Evolutionary conservation across 2,797 vertebrate genomes (phyloP).

Genomic region (Lagodon rhomboides): DNA sequence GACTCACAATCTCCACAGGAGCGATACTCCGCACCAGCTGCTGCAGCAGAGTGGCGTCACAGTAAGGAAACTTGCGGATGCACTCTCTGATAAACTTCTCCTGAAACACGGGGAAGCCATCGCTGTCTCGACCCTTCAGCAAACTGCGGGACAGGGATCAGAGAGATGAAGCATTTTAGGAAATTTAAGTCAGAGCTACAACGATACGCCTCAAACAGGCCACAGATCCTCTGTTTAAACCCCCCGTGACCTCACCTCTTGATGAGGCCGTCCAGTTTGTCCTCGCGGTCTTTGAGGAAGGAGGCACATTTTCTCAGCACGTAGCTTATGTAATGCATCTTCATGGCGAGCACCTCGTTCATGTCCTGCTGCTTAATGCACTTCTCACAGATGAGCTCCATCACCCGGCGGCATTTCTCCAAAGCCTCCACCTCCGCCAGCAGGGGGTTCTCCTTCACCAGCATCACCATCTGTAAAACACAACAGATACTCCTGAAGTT

Average conservation of each 20-base stretch:
- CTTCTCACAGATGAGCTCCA: conserved; percentile 97
- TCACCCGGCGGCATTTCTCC: conserved; percentile 91
- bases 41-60: conserved; percentile 95
- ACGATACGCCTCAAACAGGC: too few relatives aligned
- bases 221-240: too few relatives aligned
- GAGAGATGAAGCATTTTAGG: not conserved
- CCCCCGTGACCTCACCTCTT: conserved; percentile 86
- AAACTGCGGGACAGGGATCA: conserved; percentile 81
- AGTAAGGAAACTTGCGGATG: conserved; percentile 96
- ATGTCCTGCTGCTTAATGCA: conserved; percentile 98
- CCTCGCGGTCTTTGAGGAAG: conserved; percentile 92
- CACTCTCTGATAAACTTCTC: conserved; percentile 97
- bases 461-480: conserved; percentile 89
- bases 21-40: conserved; percentile 98
- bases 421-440: conserved; percentile 90
- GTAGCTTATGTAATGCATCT: conserved; percentile 98
- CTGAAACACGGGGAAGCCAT: conserved; percentile 94
- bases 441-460: conserved; percentile 95
- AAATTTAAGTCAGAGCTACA: too few relatives aligned
- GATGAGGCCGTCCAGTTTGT: conserved; percentile 92
- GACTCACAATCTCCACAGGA: conserved; percentile 96
- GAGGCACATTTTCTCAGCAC: conserved; percentile 93
- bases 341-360: conserved; percentile 98
- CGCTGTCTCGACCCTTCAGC: conserved; percentile 92
- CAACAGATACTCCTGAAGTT: not conserved